Base-by-base conservation (phyloP, 2,888 invertebrate species). In the Dicycla oo region DNA sequence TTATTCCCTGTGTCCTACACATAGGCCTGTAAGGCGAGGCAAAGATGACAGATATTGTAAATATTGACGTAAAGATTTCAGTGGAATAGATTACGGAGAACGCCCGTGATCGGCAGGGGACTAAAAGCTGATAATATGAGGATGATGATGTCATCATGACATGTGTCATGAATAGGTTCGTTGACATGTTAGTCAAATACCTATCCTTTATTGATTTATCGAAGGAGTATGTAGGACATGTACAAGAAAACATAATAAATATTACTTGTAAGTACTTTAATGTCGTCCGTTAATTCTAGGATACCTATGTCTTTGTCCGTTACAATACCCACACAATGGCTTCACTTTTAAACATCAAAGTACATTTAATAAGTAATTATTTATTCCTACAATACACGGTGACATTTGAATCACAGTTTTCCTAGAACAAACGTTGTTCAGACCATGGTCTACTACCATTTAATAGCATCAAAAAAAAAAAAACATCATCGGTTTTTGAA, bases 31-130 rank as follows among this genome's bases (percentile, higher is more conserved):
- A 45, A 51, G 45, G 26, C 51, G 45, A 51, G 13, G 34, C 7
- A 45, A 51, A 30, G n/a, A 51, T 67, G 75, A 76, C 67, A 75
- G 75, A 45, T 49, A 73, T 13, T n/a, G 30, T 66, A 65, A 80
- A 76, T 60, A 80, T 80, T 76, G 80, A 61, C 75, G 11, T 54
- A 40, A 65, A 18, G 75, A 75, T 80, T 80, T 80, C 58, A 54
- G 54, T n/a, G 54, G 20, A 66, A 76, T 20, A 53, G 75, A 66
- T 76, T 51, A 74, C 23, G 38, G 65, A 76, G 72, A 34, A 62
- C 26, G 61, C 23, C 43, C 11, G 11, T 45, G 53, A 69, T 56
- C 70, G 58, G 49, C 15, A 30, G n/a, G 23, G 10, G 30, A 54
- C 53, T 47, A 26, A 38, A 26, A 40, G 47, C 40, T 45, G 54